Evolutionary conservation across 64 coral and sea anemone species (phyloP), one percentile per base, ranked within the genome.

Genomic region (Stichodactyla mertensii): DNA sequence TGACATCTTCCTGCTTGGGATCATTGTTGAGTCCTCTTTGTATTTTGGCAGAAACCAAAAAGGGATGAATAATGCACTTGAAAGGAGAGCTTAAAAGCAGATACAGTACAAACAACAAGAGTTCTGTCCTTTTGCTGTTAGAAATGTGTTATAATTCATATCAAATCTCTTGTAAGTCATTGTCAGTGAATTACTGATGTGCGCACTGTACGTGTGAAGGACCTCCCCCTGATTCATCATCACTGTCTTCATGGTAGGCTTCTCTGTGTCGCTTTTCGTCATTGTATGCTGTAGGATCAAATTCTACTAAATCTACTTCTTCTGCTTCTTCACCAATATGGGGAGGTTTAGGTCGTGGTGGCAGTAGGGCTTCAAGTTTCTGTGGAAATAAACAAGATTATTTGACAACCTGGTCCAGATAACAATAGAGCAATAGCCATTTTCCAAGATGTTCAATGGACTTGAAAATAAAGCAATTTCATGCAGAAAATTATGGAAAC

Each of bases 361-460:
- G 97, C n/a, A 99, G 78, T 52, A 99, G 77, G 57, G 79, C 79
- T 20, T 99, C 97, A n/a, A 99, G 93, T 92, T 95, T 80, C 97
- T 99, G 78, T 24, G n/a, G 83, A 7, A 59, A 36, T 20, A 36
- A 59, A 57, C 82, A 70, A 7, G 18, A 54, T 56, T 56, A 52
- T 85, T 31, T 31, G 19, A 91, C 15, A 59, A 53, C 51, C 58
- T 64, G 6, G 51, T 57, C 22, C 13, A 58, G 22, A 55, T 24
- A 28, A 16, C 61, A 15, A 59, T 26, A 13, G 55, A 86, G 10
- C 7, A 62, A 57, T 8, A 85, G 53, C 3, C 36, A 2, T 45
- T 45, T 45, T 45, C 36, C 36, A 45, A 45, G 36, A 45, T 0
- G 36, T 45, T 45, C 3, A 45, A 45, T 4, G 36, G 36, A 4